These are phyloP conservation scores for Brachionichthys hirsutus DNA, from an alignment of 2,113 vertebrate genomes.

Conservation along the genomic window DNA sequence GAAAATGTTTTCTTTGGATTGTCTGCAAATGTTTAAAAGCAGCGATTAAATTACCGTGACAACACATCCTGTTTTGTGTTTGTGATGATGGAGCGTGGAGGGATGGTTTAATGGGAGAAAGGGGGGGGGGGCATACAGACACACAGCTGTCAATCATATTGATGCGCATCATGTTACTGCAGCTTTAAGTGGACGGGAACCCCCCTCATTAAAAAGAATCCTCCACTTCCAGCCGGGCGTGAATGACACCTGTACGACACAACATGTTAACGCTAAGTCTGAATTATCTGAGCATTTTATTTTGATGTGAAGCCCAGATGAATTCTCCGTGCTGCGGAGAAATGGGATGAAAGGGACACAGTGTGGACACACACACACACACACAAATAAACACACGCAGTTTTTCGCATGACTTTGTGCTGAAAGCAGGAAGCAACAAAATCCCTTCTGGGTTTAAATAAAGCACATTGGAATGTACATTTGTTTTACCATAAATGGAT, in stretches of 20 bases:
- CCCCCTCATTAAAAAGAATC: not conserved
- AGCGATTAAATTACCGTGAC: too few species aligned
- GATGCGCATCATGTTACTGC: not conserved
- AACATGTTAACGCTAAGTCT: not conserved
- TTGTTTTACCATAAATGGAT: too few species aligned
- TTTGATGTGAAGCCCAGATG: constrained; percentile 7
- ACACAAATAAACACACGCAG: constrained; percentile 27
- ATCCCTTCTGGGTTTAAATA: too few species aligned
- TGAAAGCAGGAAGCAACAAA: too few species aligned
- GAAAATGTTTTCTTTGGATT: too few species aligned
- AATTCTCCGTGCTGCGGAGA: not conserved
- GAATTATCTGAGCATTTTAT: constrained; percentile 15
- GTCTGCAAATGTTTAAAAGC: too few species aligned
- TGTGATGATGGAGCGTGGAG: not conserved
- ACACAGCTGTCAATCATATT: constrained; percentile 12
- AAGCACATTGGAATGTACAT: too few species aligned
- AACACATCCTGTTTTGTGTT: too few species aligned
- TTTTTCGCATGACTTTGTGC: too few species aligned
- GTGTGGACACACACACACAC: not conserved
- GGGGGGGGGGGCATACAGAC: too few species aligned
- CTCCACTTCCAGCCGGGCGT: not conserved
- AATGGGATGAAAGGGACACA: constrained; percentile 10
- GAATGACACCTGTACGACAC: constrained; percentile 1
- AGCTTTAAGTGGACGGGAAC: not conserved
- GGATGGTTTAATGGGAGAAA: too few species aligned